Evolutionary conservation across 2,888 invertebrate genomes (phyloP), one percentile per base, ranked within the genome.

Genomic region (Clunio marinus): DNA sequence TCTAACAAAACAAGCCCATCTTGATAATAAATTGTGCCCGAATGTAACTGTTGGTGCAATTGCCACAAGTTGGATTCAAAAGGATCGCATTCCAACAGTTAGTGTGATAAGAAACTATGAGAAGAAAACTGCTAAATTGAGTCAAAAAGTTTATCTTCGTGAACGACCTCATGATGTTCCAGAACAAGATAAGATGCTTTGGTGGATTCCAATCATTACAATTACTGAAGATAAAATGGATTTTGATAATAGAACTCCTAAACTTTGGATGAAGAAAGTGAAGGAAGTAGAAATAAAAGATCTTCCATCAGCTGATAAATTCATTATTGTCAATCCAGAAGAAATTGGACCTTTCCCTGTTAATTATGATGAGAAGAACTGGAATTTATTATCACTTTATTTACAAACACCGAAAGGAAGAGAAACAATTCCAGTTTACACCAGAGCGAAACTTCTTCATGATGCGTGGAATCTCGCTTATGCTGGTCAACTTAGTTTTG

Each of bases 341-440:
- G 91, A 92, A 80, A 91, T 91, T 70, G 89, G 88, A 1, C 89
- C 91, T 41, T 91, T 86, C 78, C 88, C 90, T 2, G 92, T 93
- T 0, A 91, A 91, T 75, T 93, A 93, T 74, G 92, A 92, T 73
- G 75, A 79, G 4, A 79, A 81, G 41, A 92, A 91, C 75, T 93
- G 92, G 92, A 83, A 86, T 70, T 82, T 89, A 72, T 77, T 93
- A 3, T 83, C 88, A 0, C 77, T 82, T 25, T 90, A 82, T 74
- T 79, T 91, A 0, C 81, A 80, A 72, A 83, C 83, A 70, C 79
- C 83, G 63, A 76, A 80, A 15, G 79, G 82, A 2, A 78, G 86
- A 0, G 76, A 77, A 0, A 77, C 74, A 13, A 87, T 91, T 69
- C 89, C 91, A 0, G 85, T 86, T 13, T 81, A 87, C 70, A 89